Percentiles rank a stretch among this genome's conserved stretches.
Evolutionary conservation across 2,797 vertebrate species (phyloP).

Genomic region (Liasis olivaceus): DNA sequence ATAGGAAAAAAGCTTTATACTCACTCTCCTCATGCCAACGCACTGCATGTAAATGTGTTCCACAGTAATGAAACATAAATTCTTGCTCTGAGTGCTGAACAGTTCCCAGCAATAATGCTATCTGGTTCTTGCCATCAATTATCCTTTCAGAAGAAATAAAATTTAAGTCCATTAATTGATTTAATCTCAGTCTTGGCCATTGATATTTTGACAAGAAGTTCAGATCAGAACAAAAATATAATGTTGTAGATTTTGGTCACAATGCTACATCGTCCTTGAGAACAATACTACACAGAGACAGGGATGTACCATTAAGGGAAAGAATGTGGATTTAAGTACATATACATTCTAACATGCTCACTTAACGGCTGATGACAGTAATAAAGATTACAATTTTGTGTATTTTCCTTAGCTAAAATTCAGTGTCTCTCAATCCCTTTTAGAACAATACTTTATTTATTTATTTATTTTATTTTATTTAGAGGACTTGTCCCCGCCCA

Average conservation of each 20-base stretch:
- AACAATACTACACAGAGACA: not conserved
- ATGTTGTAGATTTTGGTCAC: not conserved
- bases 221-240: not conserved
- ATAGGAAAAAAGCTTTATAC: constrained; percentile 31
- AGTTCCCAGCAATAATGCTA: constrained; percentile 56
- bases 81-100: constrained; percentile 51
- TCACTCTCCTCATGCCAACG: constrained; percentile 70
- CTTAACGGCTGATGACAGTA: not conserved
- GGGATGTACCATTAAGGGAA: not conserved
- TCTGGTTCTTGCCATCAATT: constrained; percentile 47
- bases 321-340: not conserved
- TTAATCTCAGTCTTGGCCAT: not conserved
- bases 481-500: too few species aligned
- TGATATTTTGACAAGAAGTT: not conserved
- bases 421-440: not conserved
- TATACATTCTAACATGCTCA: not conserved
- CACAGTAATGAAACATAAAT: constrained; percentile 73
- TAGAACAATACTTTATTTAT: not conserved
- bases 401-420: not conserved
- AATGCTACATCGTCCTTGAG: not conserved
- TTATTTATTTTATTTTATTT: too few species aligned
- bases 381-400: not conserved
- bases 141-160: constrained; percentile 40
- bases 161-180: not conserved
- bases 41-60: constrained; percentile 58